These are phyloP conservation scores for Puma concolor DNA, from an alignment of 2,113 vertebrate genomes.

Conservation along the genomic window DNA sequence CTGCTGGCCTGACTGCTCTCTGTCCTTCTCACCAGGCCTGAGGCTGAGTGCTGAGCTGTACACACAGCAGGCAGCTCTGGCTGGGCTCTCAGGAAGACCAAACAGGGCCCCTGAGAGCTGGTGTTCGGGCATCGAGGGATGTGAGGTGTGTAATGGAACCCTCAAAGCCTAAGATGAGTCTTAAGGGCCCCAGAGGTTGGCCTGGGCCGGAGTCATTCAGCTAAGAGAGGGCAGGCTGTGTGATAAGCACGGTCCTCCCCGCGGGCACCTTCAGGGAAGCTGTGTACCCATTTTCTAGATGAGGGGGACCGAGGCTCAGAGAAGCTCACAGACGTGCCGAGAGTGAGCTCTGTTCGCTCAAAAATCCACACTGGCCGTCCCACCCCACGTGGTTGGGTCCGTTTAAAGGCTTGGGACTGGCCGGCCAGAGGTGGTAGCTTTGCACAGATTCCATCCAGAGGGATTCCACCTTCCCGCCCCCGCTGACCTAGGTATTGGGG, in stretches of 20 bases:
- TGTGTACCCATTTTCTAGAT: neutral
- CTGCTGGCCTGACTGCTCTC: neutral
- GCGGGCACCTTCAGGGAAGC: too few relatives aligned
- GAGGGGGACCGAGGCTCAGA: neutral
- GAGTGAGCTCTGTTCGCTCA: neutral
- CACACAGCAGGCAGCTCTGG: neutral
- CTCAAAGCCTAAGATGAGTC: neutral
- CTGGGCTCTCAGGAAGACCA: neutral
- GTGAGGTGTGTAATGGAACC: rapidly evolving
- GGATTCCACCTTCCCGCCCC: neutral
- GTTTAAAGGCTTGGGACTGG: neutral
- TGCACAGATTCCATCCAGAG: neutral
- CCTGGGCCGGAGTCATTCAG: too few relatives aligned
- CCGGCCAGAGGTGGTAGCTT: neutral
- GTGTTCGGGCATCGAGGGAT: rapidly evolving
- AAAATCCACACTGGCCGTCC: neutral
- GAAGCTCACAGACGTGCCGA: neutral
- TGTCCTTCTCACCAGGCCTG: neutral
- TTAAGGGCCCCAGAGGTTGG: neutral
- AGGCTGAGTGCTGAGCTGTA: neutral
- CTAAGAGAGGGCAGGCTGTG: neutral
- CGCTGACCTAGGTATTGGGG: neutral
- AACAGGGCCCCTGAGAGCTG: neutral
- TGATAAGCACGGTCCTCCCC: neutral
- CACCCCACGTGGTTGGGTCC: neutral